Base-by-base conservation (phyloP, 2,888 invertebrate species). In the Cylloceria caligata region DNA sequence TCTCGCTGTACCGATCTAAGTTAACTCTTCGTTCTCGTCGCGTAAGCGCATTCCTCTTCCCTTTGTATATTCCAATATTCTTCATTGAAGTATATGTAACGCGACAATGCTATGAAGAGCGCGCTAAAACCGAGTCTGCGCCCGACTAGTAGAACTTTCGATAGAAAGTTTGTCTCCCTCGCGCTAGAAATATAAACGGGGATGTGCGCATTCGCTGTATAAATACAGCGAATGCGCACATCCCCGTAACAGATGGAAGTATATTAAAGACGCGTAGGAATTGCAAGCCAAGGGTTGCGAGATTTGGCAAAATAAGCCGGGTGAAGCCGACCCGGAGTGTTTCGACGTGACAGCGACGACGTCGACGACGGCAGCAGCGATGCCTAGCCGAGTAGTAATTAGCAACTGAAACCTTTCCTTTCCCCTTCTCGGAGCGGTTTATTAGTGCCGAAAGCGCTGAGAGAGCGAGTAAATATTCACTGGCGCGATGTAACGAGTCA, bases 341-440 rank as follows among this genome's bases (percentile, higher is more conserved):
- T 86, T 84, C 86, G 74, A 77, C 82, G 67, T 52, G 69, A 42
- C 57, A 42, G 65, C 76, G 67, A 9, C 65, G 19, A 73, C 57
- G 76, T 39, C 71, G 67, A 24, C 55, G 81, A 62, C 79, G 68
- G 64, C 76, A 72, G 30, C 76, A 64, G 52, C 68, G 81, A 85
- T n/a, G n/a, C n/a, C 87, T 88, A 88, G 85, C 83, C 84, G 87
- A 88, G 87, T n/a, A n/a, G n/a, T 90, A 90, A 90, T 90, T 90
- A 90, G 89, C 87, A 86, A 88, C 86, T 85, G 82, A 82, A 87
- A 87, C 79, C 77, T 68, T 55, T 16, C 13, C 30, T 68, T 57
- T 30, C 55, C 60, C 27, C 36, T 42, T 52, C 34, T 21, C 62
- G 19, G 86, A 86, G 84, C 86, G 86, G 89, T 90, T 90, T 90